Conservation (phyloP, 2,797 vertebrate species). For the Thripadectes ignobilis region DNA sequence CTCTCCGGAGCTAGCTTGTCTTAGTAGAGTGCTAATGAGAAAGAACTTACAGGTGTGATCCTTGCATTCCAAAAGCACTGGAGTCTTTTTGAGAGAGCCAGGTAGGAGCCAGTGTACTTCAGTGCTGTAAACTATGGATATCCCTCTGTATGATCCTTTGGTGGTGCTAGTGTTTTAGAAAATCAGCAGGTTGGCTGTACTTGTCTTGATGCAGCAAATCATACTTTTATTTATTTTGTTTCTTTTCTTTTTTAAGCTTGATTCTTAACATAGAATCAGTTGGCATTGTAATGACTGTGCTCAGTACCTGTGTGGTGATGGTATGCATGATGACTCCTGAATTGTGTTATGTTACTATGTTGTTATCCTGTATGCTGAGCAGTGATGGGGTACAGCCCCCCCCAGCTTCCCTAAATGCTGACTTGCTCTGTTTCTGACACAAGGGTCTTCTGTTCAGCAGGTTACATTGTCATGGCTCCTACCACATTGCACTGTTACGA, state of each 20-base stretch:
- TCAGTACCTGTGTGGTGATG: neutral
- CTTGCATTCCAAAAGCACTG: neutral
- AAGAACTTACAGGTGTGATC: neutral
- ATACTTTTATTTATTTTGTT: neutral
- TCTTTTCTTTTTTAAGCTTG: neutral
- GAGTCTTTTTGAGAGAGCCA: neutral
- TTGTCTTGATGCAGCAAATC: neutral
- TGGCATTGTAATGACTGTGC: neutral
- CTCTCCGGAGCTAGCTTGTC: neutral
- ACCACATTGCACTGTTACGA: neutral
- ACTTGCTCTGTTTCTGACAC: neutral
- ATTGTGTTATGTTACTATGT: neutral
- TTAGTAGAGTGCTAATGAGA: neutral
- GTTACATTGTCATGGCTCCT: neutral
- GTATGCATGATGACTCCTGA: neutral
- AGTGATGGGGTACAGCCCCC: neutral
- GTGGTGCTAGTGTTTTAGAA: constrained; percentile 60
- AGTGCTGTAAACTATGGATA: neutral
- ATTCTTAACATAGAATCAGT: neutral
- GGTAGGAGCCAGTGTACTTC: neutral
- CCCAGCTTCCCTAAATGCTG: neutral
- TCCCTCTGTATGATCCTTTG: constrained; percentile 44
- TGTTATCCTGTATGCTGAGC: neutral
- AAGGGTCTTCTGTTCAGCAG: neutral
- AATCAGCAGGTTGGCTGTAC: constrained; percentile 12